These are phyloP conservation scores for Trialeurodes vaporariorum DNA, from an alignment of 1,140 invertebrate genomes.

Conservation along the genomic window DNA sequence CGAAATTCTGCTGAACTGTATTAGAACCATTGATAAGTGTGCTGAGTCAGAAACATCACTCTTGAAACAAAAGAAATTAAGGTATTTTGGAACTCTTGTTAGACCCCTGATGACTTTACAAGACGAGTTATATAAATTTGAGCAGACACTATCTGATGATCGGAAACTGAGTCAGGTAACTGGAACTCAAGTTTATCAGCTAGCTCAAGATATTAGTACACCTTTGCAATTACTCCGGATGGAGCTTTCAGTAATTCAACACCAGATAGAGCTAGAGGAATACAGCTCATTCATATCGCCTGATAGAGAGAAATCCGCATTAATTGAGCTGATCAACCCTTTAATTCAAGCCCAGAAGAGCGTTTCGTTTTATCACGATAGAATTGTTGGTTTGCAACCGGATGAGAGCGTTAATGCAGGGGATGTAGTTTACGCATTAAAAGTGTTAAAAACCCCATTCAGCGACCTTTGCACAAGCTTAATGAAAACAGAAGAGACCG, in stretches of 20 bases:
- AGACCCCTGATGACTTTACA: conserved; percentile 23
- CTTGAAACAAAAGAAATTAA: conserved; percentile 13
- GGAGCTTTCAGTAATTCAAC: conserved; percentile 24
- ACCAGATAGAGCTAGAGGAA: conserved; percentile 26
- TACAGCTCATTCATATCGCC: conserved; percentile 13
- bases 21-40: conserved; percentile 21
- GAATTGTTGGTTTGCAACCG: conserved; percentile 21
- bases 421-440: conserved; percentile 23
- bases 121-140: conserved; percentile 19
- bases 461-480: conserved; percentile 21
- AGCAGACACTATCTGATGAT: conserved; percentile 12
- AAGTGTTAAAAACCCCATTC: conserved; percentile 22
- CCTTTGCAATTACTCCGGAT: conserved; percentile 24
- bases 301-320: neutral
- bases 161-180: conserved; percentile 15
- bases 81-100: conserved; percentile 17
- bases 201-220: conserved; percentile 23
- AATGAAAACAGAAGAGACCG: conserved; percentile 21
- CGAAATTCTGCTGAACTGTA: conserved; percentile 21
- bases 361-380: conserved; percentile 23
- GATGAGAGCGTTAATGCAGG: conserved; percentile 22
- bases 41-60: conserved; percentile 10
- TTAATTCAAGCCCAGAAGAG: conserved; percentile 21
- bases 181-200: conserved; percentile 17
- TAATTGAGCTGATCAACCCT: conserved; percentile 17